Evolutionary conservation across 2,113 vertebrate species (phyloP).

Genomic region (Leptocoma aspasia): DNA sequence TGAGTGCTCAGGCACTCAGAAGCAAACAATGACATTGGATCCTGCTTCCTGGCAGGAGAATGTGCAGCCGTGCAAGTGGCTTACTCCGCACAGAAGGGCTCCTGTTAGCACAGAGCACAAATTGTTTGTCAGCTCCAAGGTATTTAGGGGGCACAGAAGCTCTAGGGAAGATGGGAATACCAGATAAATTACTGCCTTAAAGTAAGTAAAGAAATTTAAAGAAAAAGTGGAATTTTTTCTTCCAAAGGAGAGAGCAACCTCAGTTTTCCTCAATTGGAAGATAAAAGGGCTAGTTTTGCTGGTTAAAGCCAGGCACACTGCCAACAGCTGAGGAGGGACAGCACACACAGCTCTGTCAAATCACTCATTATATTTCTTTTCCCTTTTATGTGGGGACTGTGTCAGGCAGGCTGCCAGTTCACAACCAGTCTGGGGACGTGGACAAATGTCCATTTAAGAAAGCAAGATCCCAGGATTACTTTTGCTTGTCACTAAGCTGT

Average conservation of each 20-base stretch:
- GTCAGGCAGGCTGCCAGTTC: not conserved
- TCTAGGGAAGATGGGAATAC: not conserved
- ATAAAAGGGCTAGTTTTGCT: not conserved
- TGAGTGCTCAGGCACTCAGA: not conserved
- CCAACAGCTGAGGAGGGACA: not conserved
- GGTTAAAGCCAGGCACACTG: not conserved
- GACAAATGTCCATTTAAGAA: conserved; percentile 1
- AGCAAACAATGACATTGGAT: not conserved
- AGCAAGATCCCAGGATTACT: not conserved
- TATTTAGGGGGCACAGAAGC: not conserved
- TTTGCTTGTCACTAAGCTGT: not conserved
- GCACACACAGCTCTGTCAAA: not conserved
- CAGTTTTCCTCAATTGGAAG: not conserved
- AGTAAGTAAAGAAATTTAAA: not conserved
- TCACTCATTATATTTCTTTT: not conserved
- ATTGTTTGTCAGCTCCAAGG: not conserved
- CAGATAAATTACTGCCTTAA: not conserved
- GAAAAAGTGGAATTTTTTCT: not conserved
- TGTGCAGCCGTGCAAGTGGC: fast-evolving
- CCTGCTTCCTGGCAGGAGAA: not conserved
- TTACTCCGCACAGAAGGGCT: not conserved
- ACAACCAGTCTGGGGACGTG: not conserved
- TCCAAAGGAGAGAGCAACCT: not conserved
- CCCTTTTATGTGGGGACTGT: not conserved
- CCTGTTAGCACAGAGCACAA: not conserved